A percentile compares a stretch with the other conserved stretches of the same genome.
Evolutionary conservation across 2,797 vertebrate genomes (phyloP).

Genomic region (Acrossocheilus wenchowensis): DNA sequence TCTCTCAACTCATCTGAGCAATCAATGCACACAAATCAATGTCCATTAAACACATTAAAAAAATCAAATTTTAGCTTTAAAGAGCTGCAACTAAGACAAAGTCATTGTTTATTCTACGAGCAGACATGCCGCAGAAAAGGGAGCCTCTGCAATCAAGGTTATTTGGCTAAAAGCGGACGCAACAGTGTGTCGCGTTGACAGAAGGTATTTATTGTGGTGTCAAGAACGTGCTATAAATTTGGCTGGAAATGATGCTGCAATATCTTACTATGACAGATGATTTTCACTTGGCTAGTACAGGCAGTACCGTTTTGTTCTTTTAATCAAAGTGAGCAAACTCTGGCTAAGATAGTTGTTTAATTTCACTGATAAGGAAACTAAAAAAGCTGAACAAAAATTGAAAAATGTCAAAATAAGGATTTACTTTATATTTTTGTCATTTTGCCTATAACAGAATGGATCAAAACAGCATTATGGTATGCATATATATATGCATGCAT

Average conservation of each 20-base stretch:
- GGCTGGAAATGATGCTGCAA: constrained; percentile 75
- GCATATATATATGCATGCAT: too few species aligned
- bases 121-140: constrained; percentile 45
- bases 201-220: constrained; percentile 77
- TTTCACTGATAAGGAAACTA: constrained; percentile 39
- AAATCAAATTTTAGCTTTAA: constrained; percentile 28
- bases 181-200: constrained; percentile 70
- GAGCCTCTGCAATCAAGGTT: constrained; percentile 74
- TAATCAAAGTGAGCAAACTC: constrained; percentile 72
- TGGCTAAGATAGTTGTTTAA: constrained; percentile 38
- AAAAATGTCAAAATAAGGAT: constrained; percentile 18
- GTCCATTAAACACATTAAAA: constrained; percentile 45
- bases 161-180: constrained; percentile 74
- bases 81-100: constrained; percentile 19
- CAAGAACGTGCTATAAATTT: constrained; percentile 77
- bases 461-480: too few species aligned
- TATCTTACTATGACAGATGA: constrained; percentile 78
- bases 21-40: constrained; percentile 44
- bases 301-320: constrained; percentile 68
- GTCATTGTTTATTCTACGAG: constrained; percentile 25
- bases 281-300: constrained; percentile 68
- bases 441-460: neutral
- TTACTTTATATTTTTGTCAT: neutral
- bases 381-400: neutral
- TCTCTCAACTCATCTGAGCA: constrained; percentile 28